These are phyloP conservation scores for Otus sunia DNA, from an alignment of 2,113 vertebrate genomes.

Conservation along the genomic window DNA sequence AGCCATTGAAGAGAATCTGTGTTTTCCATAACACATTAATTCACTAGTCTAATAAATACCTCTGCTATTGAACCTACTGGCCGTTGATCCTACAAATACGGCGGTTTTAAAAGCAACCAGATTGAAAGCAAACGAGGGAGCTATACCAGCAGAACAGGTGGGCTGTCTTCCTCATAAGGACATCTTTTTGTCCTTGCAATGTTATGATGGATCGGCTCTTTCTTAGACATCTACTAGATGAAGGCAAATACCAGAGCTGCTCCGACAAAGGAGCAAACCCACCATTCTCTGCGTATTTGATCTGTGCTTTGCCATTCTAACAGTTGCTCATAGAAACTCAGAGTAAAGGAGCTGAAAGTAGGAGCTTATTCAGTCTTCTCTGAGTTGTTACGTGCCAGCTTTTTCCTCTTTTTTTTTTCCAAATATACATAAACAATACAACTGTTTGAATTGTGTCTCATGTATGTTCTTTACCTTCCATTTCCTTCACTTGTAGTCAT, in stretches of 20 bases:
- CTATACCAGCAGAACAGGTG: background rate
- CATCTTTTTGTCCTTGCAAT: background rate
- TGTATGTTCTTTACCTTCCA: conserved; percentile 3
- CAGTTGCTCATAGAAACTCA: background rate
- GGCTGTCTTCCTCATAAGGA: background rate
- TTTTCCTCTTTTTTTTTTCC: background rate
- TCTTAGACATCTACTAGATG: background rate
- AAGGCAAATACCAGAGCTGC: background rate
- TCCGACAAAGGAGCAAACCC: background rate
- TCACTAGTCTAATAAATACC: background rate
- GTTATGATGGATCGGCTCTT: background rate
- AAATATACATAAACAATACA: background rate
- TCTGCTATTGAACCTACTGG: background rate
- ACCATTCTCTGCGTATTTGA: background rate
- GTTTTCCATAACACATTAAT: background rate
- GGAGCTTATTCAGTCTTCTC: background rate
- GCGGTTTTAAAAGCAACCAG: background rate
- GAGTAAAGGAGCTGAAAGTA: background rate
- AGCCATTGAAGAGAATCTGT: background rate
- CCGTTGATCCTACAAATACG: background rate
- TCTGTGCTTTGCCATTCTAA: background rate
- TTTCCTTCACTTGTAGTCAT: background rate
- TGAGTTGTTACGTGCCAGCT: background rate
- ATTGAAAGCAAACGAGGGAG: background rate
- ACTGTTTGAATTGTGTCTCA: background rate